Conservation (phyloP, 2,113 vertebrate genomes). For the Himantopus leucocephalus region DNA sequence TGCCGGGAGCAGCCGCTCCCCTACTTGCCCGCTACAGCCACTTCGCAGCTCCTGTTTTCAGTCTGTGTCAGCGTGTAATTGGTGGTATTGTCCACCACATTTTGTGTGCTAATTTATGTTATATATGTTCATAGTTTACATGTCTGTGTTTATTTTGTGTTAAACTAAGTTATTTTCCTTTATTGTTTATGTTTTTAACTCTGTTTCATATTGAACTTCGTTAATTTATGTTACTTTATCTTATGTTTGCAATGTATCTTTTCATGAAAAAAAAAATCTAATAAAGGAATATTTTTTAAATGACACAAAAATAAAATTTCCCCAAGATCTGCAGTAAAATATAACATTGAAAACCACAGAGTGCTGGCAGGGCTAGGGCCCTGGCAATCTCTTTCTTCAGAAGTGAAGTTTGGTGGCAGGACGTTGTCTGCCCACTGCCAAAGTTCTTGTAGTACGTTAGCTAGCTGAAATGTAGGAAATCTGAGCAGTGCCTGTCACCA, state of each 20-base stretch:
- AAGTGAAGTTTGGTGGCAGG: neutral
- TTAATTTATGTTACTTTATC: constrained; percentile 39
- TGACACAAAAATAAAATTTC: constrained; percentile 26
- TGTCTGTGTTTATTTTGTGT: constrained; percentile 42
- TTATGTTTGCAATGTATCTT: constrained; percentile 45
- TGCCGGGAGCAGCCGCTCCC: neutral
- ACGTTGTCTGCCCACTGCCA: neutral
- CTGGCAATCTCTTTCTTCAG: neutral
- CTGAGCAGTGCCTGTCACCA: neutral
- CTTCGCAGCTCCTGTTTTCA: neutral
- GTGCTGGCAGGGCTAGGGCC: neutral
- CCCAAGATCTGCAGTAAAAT: constrained; percentile 2
- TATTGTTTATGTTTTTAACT: constrained; percentile 28
- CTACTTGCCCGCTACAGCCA: neutral
- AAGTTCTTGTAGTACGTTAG: neutral
- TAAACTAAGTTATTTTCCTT: constrained; percentile 39
- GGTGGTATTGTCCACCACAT: neutral
- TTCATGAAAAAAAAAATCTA: constrained; percentile 21
- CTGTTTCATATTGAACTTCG: neutral
- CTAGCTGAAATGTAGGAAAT: neutral
- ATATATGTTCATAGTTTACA: neutral
- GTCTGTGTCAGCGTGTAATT: neutral
- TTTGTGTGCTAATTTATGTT: constrained; percentile 12
- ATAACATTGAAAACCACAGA: neutral
- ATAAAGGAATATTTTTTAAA: constrained; percentile 67